These are phyloP conservation scores for Vesta saturnalis DNA, from an alignment of 2,888 invertebrate genomes.

Conservation along the genomic window DNA sequence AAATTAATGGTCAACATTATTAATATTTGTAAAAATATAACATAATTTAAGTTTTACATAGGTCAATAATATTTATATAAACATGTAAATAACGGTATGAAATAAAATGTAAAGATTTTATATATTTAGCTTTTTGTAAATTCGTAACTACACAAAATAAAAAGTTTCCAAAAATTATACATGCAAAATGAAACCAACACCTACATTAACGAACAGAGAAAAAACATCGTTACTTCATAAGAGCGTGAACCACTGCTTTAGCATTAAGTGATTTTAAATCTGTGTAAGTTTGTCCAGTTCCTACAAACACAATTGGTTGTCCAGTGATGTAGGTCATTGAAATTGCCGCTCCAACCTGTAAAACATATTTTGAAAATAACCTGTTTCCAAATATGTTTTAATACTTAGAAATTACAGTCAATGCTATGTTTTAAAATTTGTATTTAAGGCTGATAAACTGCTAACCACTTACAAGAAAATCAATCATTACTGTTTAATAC, in stretches of 20 bases:
- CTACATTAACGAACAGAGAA: not conserved
- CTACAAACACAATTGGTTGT: conserved; percentile 98
- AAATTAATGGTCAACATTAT: not conserved
- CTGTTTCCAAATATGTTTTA: not conserved
- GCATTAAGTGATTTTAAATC: conserved; percentile 97
- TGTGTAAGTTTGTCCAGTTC: conserved; percentile 98
- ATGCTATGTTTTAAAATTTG: too few species aligned
- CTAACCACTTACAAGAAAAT: too few species aligned
- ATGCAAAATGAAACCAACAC: not conserved
- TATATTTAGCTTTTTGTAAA: too few species aligned
- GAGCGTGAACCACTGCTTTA: conserved; percentile 93
- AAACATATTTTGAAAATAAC: conserved; percentile 31
- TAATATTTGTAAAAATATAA: conserved; percentile 13
- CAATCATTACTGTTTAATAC: too few species aligned
- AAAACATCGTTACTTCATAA: conserved; percentile 80
- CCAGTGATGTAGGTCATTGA: conserved; percentile 99
- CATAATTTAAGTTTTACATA: conserved; percentile 10
- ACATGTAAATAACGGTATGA: not conserved
- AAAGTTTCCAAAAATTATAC: conserved; percentile 1
- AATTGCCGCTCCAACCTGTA: conserved; percentile 92
- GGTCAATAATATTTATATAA: not conserved
- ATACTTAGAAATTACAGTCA: too few species aligned
- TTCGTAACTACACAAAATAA: too few species aligned
- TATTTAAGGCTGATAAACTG: too few species aligned
- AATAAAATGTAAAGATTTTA: not conserved